Conservation (phyloP, 1,140 invertebrate genomes). For the Eriocheir sinensis region DNA sequence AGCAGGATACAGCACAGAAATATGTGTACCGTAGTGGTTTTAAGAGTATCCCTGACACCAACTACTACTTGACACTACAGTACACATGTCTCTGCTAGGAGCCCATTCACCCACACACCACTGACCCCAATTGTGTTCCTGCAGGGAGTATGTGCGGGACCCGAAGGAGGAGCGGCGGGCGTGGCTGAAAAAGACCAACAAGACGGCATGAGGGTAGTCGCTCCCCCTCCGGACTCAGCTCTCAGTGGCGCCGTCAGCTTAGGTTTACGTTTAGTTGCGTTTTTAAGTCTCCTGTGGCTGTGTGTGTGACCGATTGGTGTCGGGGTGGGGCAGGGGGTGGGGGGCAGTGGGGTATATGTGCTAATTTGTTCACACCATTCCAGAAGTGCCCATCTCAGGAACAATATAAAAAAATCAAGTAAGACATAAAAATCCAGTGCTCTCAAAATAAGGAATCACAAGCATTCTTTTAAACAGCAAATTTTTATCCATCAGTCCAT, state of each 20-base stretch:
- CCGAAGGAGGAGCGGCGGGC: slow-evolving; percentile 65
- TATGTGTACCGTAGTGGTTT: too few relatives aligned
- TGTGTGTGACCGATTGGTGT: not conserved
- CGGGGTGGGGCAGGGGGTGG: not conserved
- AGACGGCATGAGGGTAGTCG: slow-evolving; percentile 20
- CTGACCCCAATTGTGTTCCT: not conserved
- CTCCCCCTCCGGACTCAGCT: not conserved
- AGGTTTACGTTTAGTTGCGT: slow-evolving; percentile 24
- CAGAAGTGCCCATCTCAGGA: too few relatives aligned
- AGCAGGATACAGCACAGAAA: too few relatives aligned
- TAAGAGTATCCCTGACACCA: too few relatives aligned
- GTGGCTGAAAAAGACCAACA: slow-evolving; percentile 66
- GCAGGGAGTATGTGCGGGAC: slow-evolving; percentile 71
- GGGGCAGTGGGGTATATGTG: slow-evolving; percentile 5
- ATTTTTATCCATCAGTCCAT: too few relatives aligned
- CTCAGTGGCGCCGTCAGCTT: not conserved
- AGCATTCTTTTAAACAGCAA: too few relatives aligned
- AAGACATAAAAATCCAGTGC: too few relatives aligned
- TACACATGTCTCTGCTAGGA: too few relatives aligned
- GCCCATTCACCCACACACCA: not conserved
- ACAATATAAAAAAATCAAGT: too few relatives aligned
- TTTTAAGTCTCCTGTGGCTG: slow-evolving; percentile 17
- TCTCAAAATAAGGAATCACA: too few relatives aligned
- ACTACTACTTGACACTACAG: too few relatives aligned
- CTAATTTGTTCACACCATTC: not conserved